Conservation (phyloP, 2,797 vertebrate genomes). For the Serranus cabrilla region DNA sequence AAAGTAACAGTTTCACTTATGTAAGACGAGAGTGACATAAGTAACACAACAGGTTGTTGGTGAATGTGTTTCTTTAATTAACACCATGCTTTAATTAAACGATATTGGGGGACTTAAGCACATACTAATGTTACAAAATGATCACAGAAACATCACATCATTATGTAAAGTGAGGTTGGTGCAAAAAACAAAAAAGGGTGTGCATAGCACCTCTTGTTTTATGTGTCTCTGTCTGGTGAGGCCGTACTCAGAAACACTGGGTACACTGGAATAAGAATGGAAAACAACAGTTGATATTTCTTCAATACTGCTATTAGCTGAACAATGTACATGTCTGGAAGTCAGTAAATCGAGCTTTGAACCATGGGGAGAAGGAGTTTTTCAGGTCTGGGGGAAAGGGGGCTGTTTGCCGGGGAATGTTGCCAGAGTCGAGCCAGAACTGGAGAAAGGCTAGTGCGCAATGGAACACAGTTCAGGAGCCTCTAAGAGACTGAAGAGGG, state of each 20-base stretch:
- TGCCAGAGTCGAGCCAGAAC: too few species aligned
- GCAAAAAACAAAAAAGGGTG: too few species aligned
- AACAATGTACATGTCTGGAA: neutral
- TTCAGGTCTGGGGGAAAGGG: too few species aligned
- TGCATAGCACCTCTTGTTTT: too few species aligned
- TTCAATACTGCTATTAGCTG: neutral
- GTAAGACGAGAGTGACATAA: neutral
- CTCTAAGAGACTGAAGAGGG: too few species aligned
- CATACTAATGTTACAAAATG: neutral
- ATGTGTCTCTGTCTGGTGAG: too few species aligned
- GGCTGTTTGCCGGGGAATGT: too few species aligned
- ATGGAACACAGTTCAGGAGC: too few species aligned
- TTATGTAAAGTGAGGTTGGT: too few species aligned
- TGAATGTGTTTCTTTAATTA: slow-evolving; percentile 9
- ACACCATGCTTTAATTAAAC: slow-evolving; percentile 3
- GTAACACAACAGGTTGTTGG: neutral
- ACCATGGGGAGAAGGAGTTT: too few species aligned
- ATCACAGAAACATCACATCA: neutral
- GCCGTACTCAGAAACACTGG: neutral
- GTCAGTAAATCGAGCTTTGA: neutral
- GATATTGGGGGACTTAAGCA: neutral
- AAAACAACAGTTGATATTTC: neutral
- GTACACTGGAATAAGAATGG: neutral
- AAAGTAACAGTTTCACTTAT: neutral
- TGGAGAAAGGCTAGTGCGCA: too few species aligned